phyloP scores from a whole-genome alignment of 2,888 invertebrate genomes.

The Brenthis ino region DNA sequence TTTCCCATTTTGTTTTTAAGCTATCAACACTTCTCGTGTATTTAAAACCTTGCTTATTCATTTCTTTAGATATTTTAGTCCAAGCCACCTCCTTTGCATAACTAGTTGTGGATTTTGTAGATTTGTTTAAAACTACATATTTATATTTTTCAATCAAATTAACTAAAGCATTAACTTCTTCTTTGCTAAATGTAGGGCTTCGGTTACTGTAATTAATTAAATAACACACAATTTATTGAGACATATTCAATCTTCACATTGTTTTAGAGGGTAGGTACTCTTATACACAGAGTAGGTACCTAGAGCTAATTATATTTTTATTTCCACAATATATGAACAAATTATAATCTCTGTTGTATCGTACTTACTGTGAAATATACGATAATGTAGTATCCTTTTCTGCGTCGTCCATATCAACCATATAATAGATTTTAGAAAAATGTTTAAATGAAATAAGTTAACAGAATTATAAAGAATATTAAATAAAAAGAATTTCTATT shows the following conservation, averaged over 20 bases:
- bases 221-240: neutral
- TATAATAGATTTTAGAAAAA: neutral
- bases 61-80: slow-evolving; percentile 60
- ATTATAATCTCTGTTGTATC: neutral
- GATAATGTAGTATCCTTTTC: slow-evolving; percentile 25
- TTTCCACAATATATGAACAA: neutral
- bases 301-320: too few species aligned
- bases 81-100: slow-evolving; percentile 65
- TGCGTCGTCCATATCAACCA: slow-evolving; percentile 26
- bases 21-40: slow-evolving; percentile 54
- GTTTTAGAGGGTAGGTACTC: too few species aligned
- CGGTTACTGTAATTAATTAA: slow-evolving; percentile 57
- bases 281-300: too few species aligned
- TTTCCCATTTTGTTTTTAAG: slow-evolving; percentile 69
- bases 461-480: too few species aligned
- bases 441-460: too few species aligned
- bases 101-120: slow-evolving; percentile 52
- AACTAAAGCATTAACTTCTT: slow-evolving; percentile 60
- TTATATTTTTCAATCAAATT: slow-evolving; percentile 62
- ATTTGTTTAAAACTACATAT: slow-evolving; percentile 61
- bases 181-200: slow-evolving; percentile 58
- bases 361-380: slow-evolving; percentile 34
- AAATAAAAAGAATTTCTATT: too few species aligned
- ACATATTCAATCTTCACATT: too few species aligned
- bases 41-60: slow-evolving; percentile 56